Conservation (phyloP, 2,888 invertebrate genomes). For the Urechis unicinctus region DNA sequence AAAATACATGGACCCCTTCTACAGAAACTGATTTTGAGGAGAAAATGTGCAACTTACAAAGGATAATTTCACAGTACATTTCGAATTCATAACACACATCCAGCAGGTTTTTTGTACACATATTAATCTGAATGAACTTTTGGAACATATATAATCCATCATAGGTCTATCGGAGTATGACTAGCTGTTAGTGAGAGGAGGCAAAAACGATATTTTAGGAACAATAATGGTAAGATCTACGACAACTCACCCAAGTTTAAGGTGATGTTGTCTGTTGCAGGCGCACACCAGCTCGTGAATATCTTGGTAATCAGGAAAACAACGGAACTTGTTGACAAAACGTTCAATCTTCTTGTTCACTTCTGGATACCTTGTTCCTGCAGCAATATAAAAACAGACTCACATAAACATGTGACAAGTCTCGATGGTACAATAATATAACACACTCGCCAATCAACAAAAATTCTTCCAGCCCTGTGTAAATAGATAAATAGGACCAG, state of each 20-base stretch:
- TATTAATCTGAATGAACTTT: too few species aligned
- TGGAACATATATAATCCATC: too few species aligned
- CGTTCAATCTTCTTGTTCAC: conserved; percentile 49
- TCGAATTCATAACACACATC: too few species aligned
- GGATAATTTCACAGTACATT: too few species aligned
- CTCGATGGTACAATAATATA: not conserved
- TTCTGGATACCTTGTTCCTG: conserved; percentile 58
- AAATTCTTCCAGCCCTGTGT: not conserved
- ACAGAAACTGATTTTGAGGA: too few species aligned
- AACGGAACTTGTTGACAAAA: conserved; percentile 49
- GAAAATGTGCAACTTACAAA: too few species aligned
- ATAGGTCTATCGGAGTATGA: too few species aligned
- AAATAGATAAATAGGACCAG: not conserved
- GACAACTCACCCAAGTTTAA: conserved; percentile 31
- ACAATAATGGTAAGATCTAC: not conserved
- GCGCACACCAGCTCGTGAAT: conserved; percentile 44
- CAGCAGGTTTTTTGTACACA: too few species aligned
- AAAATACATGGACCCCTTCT: too few species aligned
- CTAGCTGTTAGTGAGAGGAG: conserved; percentile 2
- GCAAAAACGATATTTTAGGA: not conserved
- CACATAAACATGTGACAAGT: not conserved
- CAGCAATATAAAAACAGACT: conserved; percentile 11
- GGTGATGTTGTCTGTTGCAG: conserved; percentile 37
- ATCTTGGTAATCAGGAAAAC: conserved; percentile 54
- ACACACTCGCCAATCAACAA: not conserved